phyloP scores from a whole-genome alignment of 2,797 vertebrate genomes.

The Enteromius argenteus region DNA sequence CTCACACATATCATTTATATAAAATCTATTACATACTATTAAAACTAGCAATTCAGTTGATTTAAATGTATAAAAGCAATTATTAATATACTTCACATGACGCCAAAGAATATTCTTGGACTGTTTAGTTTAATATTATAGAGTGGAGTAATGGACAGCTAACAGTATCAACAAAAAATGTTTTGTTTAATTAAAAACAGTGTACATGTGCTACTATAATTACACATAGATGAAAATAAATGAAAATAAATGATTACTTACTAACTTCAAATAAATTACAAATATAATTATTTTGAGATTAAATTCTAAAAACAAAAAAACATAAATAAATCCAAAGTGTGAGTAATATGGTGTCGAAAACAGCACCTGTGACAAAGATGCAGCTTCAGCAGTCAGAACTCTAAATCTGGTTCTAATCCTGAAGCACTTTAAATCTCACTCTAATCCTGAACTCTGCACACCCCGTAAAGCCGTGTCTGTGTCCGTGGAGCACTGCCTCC shows the following conservation, averaged over 20 bases:
- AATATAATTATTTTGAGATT: not conserved
- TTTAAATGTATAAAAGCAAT: not conserved
- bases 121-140: slow-evolving; percentile 6
- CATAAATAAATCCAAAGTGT: not conserved
- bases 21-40: not conserved
- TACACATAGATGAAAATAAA: not conserved
- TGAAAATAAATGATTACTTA: not conserved
- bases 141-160: not conserved
- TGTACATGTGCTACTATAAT: not conserved
- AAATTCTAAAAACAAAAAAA: too few species aligned
- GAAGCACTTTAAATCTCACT: slow-evolving; percentile 47
- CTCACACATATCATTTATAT: not conserved
- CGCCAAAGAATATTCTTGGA: not conserved
- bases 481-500: slow-evolving; percentile 17
- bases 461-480: slow-evolving; percentile 4
- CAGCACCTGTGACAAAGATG: slow-evolving; percentile 29
- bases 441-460: slow-evolving; percentile 36
- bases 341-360: slow-evolving; percentile 8
- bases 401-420: slow-evolving; percentile 46
- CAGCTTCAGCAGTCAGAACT: slow-evolving; percentile 39
- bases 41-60: not conserved
- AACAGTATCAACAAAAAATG: not conserved
- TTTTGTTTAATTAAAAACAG: not conserved
- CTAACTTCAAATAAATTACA: not conserved
- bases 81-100: not conserved